Conservation (phyloP, 2,888 invertebrate species). For the Tetramorium bicarinatum region DNA sequence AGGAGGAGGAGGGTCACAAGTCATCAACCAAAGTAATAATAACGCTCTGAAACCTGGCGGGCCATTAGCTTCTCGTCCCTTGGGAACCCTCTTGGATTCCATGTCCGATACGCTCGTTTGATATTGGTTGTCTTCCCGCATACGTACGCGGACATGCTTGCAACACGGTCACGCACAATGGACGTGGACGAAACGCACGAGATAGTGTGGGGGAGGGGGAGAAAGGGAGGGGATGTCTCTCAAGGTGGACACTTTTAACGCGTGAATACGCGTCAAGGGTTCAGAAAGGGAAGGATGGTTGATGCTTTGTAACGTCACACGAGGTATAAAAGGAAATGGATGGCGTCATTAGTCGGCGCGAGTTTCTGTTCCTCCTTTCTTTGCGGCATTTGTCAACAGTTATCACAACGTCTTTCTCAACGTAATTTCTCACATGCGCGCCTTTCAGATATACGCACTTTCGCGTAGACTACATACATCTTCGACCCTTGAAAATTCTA, state of each 20-base stretch:
- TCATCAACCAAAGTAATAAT: conserved; percentile 56
- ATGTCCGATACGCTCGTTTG: conserved; percentile 48
- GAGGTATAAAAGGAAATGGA: conserved; percentile 86
- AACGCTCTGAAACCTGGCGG: conserved; percentile 47
- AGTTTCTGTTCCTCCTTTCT: conserved; percentile 76
- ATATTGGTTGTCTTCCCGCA: conserved; percentile 54
- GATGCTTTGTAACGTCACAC: conserved; percentile 85
- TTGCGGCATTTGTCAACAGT: conserved; percentile 86
- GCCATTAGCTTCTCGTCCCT: conserved; percentile 53
- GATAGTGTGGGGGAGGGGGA: background rate
- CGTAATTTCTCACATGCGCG: conserved; percentile 78
- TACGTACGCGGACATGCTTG: conserved; percentile 14
- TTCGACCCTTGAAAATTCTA: background rate
- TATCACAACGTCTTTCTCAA: conserved; percentile 83
- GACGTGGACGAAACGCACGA: conserved; percentile 12
- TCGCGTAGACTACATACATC: background rate
- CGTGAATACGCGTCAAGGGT: conserved; percentile 61
- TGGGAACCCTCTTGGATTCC: conserved; percentile 48
- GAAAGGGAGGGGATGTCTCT: conserved; percentile 13
- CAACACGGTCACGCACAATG: conserved; percentile 31
- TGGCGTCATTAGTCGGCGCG: conserved; percentile 85
- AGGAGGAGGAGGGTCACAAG: conserved; percentile 22
- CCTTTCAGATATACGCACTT: conserved; percentile 15
- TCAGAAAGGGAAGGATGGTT: conserved; percentile 63
- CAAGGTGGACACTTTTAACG: conserved; percentile 59